Evolutionary conservation across 2,113 vertebrate species (phyloP).

Genomic region (Phalacrocorax carbo): DNA sequence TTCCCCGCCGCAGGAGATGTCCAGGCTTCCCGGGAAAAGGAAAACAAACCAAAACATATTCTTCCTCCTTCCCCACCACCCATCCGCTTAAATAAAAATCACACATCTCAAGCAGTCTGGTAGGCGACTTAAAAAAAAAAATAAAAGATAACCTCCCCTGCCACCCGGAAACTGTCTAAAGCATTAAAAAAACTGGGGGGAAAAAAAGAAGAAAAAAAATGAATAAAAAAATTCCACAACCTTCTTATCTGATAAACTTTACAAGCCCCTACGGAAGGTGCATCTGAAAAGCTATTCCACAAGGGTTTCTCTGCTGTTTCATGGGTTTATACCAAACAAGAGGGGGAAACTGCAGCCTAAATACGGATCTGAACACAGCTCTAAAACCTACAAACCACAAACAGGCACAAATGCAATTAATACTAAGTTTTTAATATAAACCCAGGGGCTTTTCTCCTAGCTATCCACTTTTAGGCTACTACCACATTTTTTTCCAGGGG

Average conservation of each 20-base stretch:
- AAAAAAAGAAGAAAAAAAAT: not conserved
- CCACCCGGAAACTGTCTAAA: slow-evolving; percentile 10
- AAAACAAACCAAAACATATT: not conserved
- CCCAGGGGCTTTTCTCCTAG: not conserved
- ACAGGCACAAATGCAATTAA: not conserved
- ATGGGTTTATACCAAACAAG: not conserved
- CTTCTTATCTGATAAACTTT: slow-evolving; percentile 15
- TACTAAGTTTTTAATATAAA: not conserved
- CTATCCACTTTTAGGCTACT: slow-evolving; percentile 1
- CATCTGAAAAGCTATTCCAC: not conserved
- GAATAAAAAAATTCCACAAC: not conserved
- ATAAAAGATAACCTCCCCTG: not conserved
- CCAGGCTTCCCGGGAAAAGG: not conserved
- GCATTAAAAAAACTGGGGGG: not conserved
- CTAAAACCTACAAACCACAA: not conserved
- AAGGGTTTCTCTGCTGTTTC: not conserved
- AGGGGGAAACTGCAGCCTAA: not conserved
- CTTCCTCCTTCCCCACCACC: not conserved
- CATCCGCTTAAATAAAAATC: not conserved
- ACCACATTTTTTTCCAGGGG: slow-evolving; percentile 23
- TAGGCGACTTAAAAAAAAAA: not conserved
- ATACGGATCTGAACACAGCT: not conserved
- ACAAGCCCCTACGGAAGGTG: not conserved
- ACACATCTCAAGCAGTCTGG: not conserved
- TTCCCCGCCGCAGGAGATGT: not conserved